phyloP scores from a whole-genome alignment of 2,113 vertebrate genomes.

The Sapajus apella region DNA sequence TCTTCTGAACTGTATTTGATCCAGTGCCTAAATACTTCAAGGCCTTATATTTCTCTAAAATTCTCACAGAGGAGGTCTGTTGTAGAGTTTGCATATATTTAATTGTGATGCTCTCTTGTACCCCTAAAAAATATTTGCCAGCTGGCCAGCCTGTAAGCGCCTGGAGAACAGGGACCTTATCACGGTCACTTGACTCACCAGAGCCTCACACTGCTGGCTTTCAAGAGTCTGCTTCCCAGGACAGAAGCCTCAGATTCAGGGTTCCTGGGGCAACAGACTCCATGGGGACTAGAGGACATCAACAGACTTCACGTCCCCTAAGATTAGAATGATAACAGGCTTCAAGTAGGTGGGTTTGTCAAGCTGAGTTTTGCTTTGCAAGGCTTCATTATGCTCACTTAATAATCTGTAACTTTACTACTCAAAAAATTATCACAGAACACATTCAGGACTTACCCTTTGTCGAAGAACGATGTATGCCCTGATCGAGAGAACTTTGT shows the following conservation, averaged over 20 bases:
- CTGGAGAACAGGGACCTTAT: neutral
- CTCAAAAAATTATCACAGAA: neutral
- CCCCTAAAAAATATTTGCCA: neutral
- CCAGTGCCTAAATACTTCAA: neutral
- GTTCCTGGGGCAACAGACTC: constrained; percentile 39
- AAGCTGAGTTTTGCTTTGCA: neutral
- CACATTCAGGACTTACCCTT: constrained; percentile 89
- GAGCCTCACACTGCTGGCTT: neutral
- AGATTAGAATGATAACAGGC: neutral
- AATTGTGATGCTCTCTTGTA: neutral
- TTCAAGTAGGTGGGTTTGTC: neutral
- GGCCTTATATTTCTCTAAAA: constrained; percentile 35
- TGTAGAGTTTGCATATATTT: neutral
- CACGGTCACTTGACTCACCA: neutral
- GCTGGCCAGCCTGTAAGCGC: neutral
- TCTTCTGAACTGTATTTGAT: neutral
- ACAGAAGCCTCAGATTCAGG: neutral
- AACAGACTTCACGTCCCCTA: constrained; percentile 29
- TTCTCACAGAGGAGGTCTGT: neutral
- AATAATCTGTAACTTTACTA: neutral
- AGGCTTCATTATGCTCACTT: neutral
- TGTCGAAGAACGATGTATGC: constrained; percentile 96
- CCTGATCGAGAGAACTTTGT: constrained; percentile 94
- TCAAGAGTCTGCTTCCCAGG: constrained; percentile 1
- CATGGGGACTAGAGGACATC: neutral